These are phyloP conservation scores for Miltochrista miniata DNA, from an alignment of 2,888 invertebrate species.

Conservation along the genomic window DNA sequence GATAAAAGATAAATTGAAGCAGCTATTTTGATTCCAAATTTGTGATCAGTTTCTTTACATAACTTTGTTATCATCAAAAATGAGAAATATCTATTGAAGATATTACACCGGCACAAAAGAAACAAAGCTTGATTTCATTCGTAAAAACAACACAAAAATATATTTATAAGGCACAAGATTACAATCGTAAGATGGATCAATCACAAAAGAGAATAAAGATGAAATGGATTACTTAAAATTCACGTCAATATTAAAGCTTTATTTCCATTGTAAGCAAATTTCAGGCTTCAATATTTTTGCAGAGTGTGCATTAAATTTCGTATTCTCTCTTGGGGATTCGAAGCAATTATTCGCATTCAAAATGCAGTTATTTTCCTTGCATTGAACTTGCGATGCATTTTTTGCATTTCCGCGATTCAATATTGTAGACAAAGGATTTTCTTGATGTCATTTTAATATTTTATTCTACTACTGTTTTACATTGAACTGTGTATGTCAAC, in stretches of 20 bases:
- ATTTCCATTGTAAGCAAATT: conserved; percentile 43
- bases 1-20: conserved; percentile 4
- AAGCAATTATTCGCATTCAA: conserved; percentile 68
- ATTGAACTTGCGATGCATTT: conserved; percentile 53
- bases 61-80: conserved; percentile 12
- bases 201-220: conserved; percentile 10
- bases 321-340: conserved; percentile 55
- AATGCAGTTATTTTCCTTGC: conserved; percentile 56
- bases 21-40: conserved; percentile 6
- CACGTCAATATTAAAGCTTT: conserved; percentile 31
- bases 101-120: not conserved
- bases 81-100: not conserved
- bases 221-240: conserved; percentile 26
- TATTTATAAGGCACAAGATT: conserved; percentile 9
- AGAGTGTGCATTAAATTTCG: conserved; percentile 56
- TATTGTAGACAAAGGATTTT: conserved; percentile 33
- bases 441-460: conserved; percentile 23
- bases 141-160: conserved; percentile 6
- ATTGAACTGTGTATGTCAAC: no score
- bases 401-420: conserved; percentile 43
- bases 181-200: conserved; percentile 19
- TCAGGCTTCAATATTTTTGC: conserved; percentile 51
- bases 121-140: not conserved
- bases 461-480: not conserved
- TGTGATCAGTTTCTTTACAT: conserved; percentile 3